A percentile compares a stretch with the other conserved stretches of the same genome.
These are phyloP conservation scores for Acomys russatus DNA, from an alignment of 2,797 vertebrate genomes.

Conservation along the genomic window DNA sequence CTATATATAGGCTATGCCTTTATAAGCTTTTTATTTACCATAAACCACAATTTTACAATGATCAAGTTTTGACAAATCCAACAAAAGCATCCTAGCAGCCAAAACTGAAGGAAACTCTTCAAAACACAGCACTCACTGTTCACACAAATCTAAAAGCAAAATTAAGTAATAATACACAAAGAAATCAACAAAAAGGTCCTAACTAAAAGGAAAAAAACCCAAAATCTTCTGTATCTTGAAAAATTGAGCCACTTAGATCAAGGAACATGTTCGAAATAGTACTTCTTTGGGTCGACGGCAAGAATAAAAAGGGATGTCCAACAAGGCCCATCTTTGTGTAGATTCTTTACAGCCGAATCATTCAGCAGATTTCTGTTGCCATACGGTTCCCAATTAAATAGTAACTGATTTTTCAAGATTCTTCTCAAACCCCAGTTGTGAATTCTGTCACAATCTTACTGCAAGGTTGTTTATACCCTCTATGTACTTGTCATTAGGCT, in stretches of 20 bases:
- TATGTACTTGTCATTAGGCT: slow-evolving; percentile 47
- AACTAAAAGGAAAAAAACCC: not conserved
- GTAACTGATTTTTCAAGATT: slow-evolving; percentile 82
- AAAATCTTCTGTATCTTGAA: not conserved
- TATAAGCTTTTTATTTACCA: slow-evolving; percentile 52
- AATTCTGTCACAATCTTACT: slow-evolving; percentile 77
- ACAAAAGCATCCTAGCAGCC: slow-evolving; percentile 61
- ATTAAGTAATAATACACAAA: slow-evolving; percentile 56
- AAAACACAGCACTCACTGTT: slow-evolving; percentile 6
- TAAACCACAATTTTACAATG: slow-evolving; percentile 43
- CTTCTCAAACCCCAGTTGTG: slow-evolving; percentile 81
- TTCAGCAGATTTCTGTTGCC: slow-evolving; percentile 78
- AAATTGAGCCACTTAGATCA: slow-evolving; percentile 17
- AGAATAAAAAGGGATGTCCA: slow-evolving; percentile 64
- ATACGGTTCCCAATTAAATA: slow-evolving; percentile 82
- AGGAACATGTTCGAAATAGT: slow-evolving; percentile 23
- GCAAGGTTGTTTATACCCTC: slow-evolving; percentile 70
- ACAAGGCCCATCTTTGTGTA: slow-evolving; percentile 59
- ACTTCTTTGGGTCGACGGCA: not conserved
- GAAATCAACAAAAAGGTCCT: slow-evolving; percentile 56
- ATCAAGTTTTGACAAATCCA: slow-evolving; percentile 63
- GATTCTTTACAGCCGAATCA: slow-evolving; percentile 81
- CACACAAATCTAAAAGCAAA: slow-evolving; percentile 63
- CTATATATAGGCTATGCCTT: slow-evolving; percentile 21
- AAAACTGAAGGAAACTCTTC: slow-evolving; percentile 64